These are phyloP conservation scores for Huso huso DNA, from an alignment of 2,797 vertebrate species.

Conservation along the genomic window DNA sequence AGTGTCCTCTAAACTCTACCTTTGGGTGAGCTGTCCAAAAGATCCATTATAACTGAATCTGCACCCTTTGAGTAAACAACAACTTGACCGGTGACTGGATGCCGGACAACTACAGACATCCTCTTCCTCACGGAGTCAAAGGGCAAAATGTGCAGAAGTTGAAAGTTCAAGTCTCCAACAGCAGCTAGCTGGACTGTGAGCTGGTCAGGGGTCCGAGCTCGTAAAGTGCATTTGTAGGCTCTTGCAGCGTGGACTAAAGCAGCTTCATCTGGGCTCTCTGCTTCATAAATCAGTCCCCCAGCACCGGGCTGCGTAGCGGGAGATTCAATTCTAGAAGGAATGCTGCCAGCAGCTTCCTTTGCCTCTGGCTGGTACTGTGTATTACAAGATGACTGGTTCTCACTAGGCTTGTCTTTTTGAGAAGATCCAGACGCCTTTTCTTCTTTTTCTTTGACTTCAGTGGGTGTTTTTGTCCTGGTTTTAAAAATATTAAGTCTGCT, in stretches of 20 bases:
- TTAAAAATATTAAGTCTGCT: slow-evolving; percentile 45
- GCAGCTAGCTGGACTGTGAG: slow-evolving; percentile 70
- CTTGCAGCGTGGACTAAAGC: slow-evolving; percentile 83
- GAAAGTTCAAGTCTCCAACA: slow-evolving; percentile 66
- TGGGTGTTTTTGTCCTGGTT: slow-evolving; percentile 34
- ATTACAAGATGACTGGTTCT: slow-evolving; percentile 1
- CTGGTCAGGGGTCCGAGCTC: slow-evolving; percentile 68
- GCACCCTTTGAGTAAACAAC: slow-evolving; percentile 91
- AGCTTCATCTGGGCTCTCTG: slow-evolving; percentile 88
- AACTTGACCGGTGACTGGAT: slow-evolving; percentile 74
- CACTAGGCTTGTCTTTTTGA: neutral
- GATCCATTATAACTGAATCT: slow-evolving; percentile 83
- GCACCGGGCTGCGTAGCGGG: neutral
- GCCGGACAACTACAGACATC: slow-evolving; percentile 90
- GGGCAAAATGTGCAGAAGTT: slow-evolving; percentile 79
- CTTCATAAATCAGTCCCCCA: slow-evolving; percentile 70
- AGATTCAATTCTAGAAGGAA: neutral
- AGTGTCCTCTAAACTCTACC: slow-evolving; percentile 34
- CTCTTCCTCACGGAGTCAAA: slow-evolving; percentile 84
- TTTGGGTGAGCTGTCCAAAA: slow-evolving; percentile 43
- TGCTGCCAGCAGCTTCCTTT: neutral
- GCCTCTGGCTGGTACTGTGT: neutral
- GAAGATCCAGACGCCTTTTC: slow-evolving; percentile 24
- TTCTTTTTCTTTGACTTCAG: slow-evolving; percentile 13
- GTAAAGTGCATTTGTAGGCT: slow-evolving; percentile 76